Conservation (phyloP, 2,888 invertebrate species). For the Microctonus hyperodae region DNA sequence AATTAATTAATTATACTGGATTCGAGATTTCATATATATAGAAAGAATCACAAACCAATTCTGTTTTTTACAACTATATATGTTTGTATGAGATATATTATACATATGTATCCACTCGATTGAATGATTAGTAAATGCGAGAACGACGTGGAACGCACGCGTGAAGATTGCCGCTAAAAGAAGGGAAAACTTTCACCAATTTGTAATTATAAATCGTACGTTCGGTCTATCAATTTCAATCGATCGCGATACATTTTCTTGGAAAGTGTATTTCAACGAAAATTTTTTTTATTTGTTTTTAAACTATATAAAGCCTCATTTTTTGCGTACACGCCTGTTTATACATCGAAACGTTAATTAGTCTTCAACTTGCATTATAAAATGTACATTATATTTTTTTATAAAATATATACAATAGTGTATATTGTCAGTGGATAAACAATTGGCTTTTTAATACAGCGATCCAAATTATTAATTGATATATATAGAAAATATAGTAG, state of each 20-base stretch:
- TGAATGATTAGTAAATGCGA: background rate
- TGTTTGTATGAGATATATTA: background rate
- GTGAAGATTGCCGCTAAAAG: background rate
- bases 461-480: too few species aligned
- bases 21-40: conserved; percentile 29
- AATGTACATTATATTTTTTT: too few species aligned
- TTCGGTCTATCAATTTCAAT: conserved; percentile 37
- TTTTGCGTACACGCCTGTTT: background rate
- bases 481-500: too few species aligned
- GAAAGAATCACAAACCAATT: conserved; percentile 24
- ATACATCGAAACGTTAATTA: too few species aligned
- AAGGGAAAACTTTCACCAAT: conserved; percentile 41
- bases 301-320: background rate
- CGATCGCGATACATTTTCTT: conserved; percentile 28
- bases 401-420: too few species aligned
- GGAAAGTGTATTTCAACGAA: background rate
- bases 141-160: background rate
- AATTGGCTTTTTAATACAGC: too few species aligned
- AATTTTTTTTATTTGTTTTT: conserved; percentile 1
- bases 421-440: too few species aligned
- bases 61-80: background rate
- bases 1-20: conserved; percentile 30
- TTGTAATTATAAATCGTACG: conserved; percentile 43
- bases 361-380: too few species aligned
- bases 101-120: background rate